Evolutionary conservation across 2,113 vertebrate genomes (phyloP).

Genomic region (Phaethon lepturus): DNA sequence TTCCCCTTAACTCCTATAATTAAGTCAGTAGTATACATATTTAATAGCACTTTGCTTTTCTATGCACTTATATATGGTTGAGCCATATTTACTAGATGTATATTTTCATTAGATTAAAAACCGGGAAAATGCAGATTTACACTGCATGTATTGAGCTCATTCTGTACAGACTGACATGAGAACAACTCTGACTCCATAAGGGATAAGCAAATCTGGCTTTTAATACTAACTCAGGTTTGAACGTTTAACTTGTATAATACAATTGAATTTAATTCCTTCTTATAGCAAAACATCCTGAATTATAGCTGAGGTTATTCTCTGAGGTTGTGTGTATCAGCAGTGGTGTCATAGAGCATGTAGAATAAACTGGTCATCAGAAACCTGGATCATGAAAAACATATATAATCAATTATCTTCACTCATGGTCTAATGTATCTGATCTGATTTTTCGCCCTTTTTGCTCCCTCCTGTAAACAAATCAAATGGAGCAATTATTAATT

Average conservation of each 20-base stretch:
- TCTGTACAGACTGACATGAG: background rate
- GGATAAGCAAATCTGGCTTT: background rate
- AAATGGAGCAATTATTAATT: background rate
- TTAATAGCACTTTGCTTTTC: slow-evolving; percentile 15
- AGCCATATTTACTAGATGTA: background rate
- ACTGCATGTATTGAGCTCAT: background rate
- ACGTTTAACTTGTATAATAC: background rate
- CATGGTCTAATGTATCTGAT: background rate
- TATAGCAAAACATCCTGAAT: background rate
- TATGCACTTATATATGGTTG: background rate
- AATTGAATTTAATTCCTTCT: background rate
- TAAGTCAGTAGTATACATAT: slow-evolving; percentile 36
- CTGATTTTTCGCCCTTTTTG: background rate
- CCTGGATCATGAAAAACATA: background rate
- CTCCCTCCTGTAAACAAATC: background rate
- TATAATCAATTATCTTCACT: background rate
- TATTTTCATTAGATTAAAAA: background rate
- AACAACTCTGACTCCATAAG: background rate
- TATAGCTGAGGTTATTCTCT: background rate
- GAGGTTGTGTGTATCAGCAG: background rate
- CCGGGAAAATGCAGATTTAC: background rate
- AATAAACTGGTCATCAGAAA: background rate
- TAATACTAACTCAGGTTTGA: background rate
- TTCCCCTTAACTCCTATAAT: slow-evolving; percentile 37
- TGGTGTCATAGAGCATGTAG: background rate